Evolutionary conservation across 2,113 vertebrate species (phyloP), one percentile per base, ranked within the genome.

Genomic region (Thamnaconus septentrionalis): DNA sequence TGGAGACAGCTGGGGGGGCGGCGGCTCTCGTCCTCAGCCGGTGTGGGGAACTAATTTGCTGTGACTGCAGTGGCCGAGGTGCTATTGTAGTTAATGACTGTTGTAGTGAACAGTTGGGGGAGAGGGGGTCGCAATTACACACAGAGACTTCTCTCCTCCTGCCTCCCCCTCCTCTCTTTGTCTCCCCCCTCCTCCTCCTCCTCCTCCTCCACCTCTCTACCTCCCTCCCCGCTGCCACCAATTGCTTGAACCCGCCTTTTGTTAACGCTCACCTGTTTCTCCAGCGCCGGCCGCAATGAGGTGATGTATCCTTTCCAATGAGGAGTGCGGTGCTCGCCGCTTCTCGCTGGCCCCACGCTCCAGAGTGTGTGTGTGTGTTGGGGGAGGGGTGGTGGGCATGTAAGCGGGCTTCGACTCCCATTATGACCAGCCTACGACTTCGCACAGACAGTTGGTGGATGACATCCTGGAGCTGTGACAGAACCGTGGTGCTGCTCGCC

Each of bases 61-160:
- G 80, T 90, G 90, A 90, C 89, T 92, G 86, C 85, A 87, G 81
- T 89, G 86, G 87, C 88, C 90, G 86, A 89, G 80, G 85, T 88
- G 88, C 90, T 91, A 89, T 93, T 92, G 91, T 91, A 91, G 84
- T 91, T 91, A 91, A 93, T 92, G 89, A 91, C 88, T 89, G 88
- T 91, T 92, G 89, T 90, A 90, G 88, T 92, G 90, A 91, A 90
- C 89, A 92, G 90, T 90, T 89, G 10, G 86, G 87, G 84, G 80
- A 85, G 83, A 86, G 89, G 87, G 18, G 85, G 88, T 89, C 89
- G 85, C 90, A 91, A 91, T 91, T 91, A 90, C 88, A 85, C 88
- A 85, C 72, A 73, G 82, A 76, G 83, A 86, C 87, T 87, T 88
- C 82, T 85, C 79, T 82, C 80, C 70, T 84, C 59, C 81, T 75